A percentile compares a stretch with the other conserved stretches of the same genome.
phyloP scores from a whole-genome alignment of 1,140 invertebrate genomes.

The Atta cephalotes region DNA sequence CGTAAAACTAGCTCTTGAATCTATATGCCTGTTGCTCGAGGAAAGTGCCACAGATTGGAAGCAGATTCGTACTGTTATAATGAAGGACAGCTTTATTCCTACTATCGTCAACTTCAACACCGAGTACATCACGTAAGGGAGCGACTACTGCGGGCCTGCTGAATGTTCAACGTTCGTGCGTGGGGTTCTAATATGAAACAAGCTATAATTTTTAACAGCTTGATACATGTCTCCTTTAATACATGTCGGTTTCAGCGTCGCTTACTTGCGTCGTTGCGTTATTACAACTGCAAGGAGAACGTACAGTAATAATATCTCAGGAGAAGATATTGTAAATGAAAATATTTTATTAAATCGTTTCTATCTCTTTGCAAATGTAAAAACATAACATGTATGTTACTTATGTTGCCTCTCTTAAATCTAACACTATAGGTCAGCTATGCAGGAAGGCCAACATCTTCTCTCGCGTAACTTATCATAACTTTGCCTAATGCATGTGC shows the following conservation, averaged over 20 bases:
- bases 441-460: slow-evolving; percentile 39
- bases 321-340: neutral
- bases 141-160: slow-evolving; percentile 85
- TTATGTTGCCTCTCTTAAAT: slow-evolving; percentile 34
- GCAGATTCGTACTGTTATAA: slow-evolving; percentile 95
- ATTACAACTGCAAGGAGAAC: slow-evolving; percentile 23
- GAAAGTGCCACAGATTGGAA: slow-evolving; percentile 98
- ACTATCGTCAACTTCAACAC: slow-evolving; percentile 99
- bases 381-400: slow-evolving; percentile 51
- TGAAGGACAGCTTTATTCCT: slow-evolving; percentile 99
- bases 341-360: slow-evolving; percentile 30
- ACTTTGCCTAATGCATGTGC: slow-evolving; percentile 70
- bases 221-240: slow-evolving; percentile 73
- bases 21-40: slow-evolving; percentile 97
- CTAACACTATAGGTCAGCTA: slow-evolving; percentile 64
- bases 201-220: slow-evolving; percentile 72
- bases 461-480: slow-evolving; percentile 59
- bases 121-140: slow-evolving; percentile 96
- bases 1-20: slow-evolving; percentile 98
- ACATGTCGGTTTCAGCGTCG: slow-evolving; percentile 70
- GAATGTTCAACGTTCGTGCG: slow-evolving; percentile 76
- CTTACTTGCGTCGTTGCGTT: slow-evolving; percentile 40
- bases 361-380: slow-evolving; percentile 44
- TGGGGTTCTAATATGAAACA: slow-evolving; percentile 74
- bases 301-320: neutral